These are phyloP conservation scores for Caenorhabditis briggsae DNA, from an alignment of 1,140 invertebrate species.

Conservation along the genomic window DNA sequence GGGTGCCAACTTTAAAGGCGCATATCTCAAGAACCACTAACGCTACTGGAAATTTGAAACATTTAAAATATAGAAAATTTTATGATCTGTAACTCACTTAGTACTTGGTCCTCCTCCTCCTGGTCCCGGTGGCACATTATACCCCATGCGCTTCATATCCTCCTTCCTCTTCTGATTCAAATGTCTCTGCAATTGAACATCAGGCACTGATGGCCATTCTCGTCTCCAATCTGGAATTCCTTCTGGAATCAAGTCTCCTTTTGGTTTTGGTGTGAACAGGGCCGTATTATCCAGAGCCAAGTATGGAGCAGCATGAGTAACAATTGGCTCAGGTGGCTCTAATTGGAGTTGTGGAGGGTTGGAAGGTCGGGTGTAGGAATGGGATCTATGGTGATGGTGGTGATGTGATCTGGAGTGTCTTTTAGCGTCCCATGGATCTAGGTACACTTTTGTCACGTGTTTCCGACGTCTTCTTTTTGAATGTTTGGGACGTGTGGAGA, in stretches of 20 bases:
- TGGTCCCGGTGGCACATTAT: constrained; percentile 31
- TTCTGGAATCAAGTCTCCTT: constrained; percentile 17
- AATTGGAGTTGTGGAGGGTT: background rate
- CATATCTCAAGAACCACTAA: no score
- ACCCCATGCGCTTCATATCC: constrained; percentile 28
- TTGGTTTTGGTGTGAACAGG: constrained; percentile 38
- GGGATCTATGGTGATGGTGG: background rate
- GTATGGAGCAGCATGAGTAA: constrained; percentile 1
- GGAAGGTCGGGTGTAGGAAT: background rate
- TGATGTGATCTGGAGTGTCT: background rate
- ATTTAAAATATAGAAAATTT: background rate
- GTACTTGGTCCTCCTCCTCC: background rate
- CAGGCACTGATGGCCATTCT: constrained; percentile 36
- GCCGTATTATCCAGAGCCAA: background rate
- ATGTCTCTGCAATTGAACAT: constrained; percentile 30
- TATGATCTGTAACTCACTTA: background rate
- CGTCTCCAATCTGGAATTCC: constrained; percentile 15
- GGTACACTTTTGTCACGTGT: constrained; percentile 25
- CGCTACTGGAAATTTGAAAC: background rate
- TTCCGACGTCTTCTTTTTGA: constrained; percentile 15
- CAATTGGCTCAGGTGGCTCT: background rate
- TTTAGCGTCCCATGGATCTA: background rate
- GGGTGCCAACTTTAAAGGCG: no score
- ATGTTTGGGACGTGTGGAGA: constrained; percentile 16
- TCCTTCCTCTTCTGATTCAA: constrained; percentile 33